Base-by-base conservation (phyloP, 2,797 vertebrate genomes). In the Lacerta agilis region DNA sequence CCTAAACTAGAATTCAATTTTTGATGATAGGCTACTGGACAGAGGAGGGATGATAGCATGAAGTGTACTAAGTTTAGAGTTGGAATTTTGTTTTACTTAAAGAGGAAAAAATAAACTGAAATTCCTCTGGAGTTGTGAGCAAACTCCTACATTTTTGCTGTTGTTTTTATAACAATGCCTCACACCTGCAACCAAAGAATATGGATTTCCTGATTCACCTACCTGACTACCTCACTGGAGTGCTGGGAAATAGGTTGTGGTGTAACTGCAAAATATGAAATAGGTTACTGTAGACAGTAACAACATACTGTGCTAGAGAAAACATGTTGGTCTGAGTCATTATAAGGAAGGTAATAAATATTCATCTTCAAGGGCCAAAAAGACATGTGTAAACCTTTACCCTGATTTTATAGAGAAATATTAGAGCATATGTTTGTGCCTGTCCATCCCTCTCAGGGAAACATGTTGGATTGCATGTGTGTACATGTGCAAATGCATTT, bases 181-280 rank as follows among this genome's bases (percentile, higher is more conserved):
- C 5, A 38, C 33, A 86, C 25, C 9, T 1, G 8, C 45, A 71
- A 43, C 66, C n/a, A 49, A 45, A 55, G n/a, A 55, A 87, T 17
- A 80, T 73, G 17, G 1, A 61, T 58, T 82, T 82, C 27, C 6
- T 76, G 83, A 27, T 9, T 11, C 80, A 27, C 92, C 90, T 95
- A 98, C 98, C 97, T 97, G 90, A 94, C 91, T 84, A 95, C 90
- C 93, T 97, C 97, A 90, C 96, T 97, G 80, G 94, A 96, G 77
- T 91, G 94, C 87, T 95, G 95, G 83, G 87, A 93, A 92, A 66
- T 90, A 69, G 86, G 93, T 69, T 91, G 86, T 61, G 97, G 97
- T 29, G 97, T 98, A 89, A 98, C 98, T 98, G 92, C 66, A 86
- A 93, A 73, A 88, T 81, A 96, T 89, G 77, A 88, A 89, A 76